phyloP scores from a whole-genome alignment of 2,797 vertebrate species.

The Moxostoma hubbsi region DNA sequence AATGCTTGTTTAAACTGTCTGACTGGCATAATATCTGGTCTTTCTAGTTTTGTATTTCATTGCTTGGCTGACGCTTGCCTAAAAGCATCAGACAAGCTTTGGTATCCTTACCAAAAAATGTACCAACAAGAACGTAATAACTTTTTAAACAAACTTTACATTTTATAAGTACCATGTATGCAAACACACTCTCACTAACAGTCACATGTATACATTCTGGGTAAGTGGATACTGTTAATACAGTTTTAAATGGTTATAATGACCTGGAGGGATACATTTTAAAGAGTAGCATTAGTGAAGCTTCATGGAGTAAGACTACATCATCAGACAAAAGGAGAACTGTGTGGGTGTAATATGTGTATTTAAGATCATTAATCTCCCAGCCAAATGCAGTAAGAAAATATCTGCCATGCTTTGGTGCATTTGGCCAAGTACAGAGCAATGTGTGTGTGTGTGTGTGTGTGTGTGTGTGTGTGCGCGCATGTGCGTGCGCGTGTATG shows the following conservation, averaged over 20 bases:
- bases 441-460: not conserved
- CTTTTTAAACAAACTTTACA: too few relatives aligned
- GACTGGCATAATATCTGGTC: not conserved
- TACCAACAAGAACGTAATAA: too few relatives aligned
- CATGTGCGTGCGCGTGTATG: not conserved
- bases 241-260: not conserved
- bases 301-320: too few relatives aligned
- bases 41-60: not conserved
- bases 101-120: too few relatives aligned
- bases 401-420: slow-evolving; percentile 16
- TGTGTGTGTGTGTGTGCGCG: too few relatives aligned
- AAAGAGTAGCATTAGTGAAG: not conserved
- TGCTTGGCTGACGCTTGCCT: too few relatives aligned
- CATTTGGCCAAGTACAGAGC: slow-evolving; percentile 22
- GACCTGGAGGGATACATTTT: not conserved
- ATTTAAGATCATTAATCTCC: not conserved
- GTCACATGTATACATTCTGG: not conserved
- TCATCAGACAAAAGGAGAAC: not conserved
- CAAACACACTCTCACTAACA: slow-evolving; percentile 5
- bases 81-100: too few relatives aligned
- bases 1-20: not conserved
- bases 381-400: slow-evolving; percentile 15
- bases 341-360: not conserved
- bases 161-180: too few relatives aligned
- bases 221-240: not conserved